These are phyloP conservation scores for Crypturellus tataupa DNA, from an alignment of 2,797 vertebrate species.

Conservation along the genomic window DNA sequence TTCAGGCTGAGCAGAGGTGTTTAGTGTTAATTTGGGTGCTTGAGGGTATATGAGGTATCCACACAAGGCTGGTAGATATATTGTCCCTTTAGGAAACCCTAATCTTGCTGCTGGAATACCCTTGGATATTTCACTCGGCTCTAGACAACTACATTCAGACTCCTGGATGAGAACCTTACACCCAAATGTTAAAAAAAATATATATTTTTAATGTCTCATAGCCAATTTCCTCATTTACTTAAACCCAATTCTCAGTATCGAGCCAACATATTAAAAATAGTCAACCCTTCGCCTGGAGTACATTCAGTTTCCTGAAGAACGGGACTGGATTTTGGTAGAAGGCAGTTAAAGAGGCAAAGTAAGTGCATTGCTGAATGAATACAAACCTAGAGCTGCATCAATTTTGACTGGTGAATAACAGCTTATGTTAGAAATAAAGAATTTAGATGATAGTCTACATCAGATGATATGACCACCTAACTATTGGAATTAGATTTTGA, in stretches of 20 bases:
- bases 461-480: accelerated
- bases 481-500: not conserved
- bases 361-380: not conserved
- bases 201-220: not conserved
- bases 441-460: not conserved
- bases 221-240: not conserved
- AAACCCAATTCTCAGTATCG: not conserved
- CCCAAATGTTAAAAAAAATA: too few relatives aligned
- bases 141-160: not conserved
- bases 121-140: not conserved
- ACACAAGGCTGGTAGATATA: not conserved
- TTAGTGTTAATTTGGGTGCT: not conserved
- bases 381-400: not conserved
- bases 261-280: not conserved
- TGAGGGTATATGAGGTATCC: not conserved
- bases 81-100: not conserved
- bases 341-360: not conserved
- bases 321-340: not conserved
- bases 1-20: not conserved
- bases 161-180: not conserved
- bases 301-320: not conserved
- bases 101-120: not conserved
- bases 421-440: not conserved
- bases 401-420: not conserved
- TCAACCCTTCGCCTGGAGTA: not conserved